These are phyloP conservation scores for Calliopsis andreniformis DNA, from an alignment of 1,140 invertebrate genomes.

Conservation along the genomic window DNA sequence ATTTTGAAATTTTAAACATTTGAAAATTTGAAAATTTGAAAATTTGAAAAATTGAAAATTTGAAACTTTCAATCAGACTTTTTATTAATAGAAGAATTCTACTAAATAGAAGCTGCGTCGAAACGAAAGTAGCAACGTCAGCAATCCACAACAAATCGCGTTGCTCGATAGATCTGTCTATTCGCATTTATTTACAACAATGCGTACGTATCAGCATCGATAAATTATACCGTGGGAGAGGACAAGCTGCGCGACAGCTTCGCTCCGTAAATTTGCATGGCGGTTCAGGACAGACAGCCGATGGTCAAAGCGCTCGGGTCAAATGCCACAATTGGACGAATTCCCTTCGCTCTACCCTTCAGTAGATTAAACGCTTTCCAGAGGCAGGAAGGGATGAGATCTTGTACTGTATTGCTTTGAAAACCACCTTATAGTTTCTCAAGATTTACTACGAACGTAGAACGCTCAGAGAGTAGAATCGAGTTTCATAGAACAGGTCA, in stretches of 20 bases:
- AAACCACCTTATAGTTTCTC: background rate
- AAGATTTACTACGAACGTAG: background rate
- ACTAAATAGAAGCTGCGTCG: too few species aligned
- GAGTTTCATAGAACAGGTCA: too few species aligned
- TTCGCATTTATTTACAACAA: constrained; percentile 24
- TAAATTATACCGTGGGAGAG: constrained; percentile 40
- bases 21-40: too few species aligned
- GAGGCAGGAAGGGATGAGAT: background rate
- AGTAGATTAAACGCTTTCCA: background rate
- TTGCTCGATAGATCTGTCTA: constrained; percentile 15
- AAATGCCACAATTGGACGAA: background rate
- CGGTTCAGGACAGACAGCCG: background rate
- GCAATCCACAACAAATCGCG: constrained; percentile 8
- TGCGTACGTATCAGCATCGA: constrained; percentile 12
- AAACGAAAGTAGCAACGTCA: too few species aligned
- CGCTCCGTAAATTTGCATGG: constrained; percentile 14
- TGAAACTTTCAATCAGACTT: too few species aligned
- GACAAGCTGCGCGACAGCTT: background rate
- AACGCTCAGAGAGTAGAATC: background rate
- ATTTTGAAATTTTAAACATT: too few species aligned
- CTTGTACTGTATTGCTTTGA: background rate
- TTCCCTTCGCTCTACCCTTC: background rate
- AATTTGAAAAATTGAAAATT: too few species aligned
- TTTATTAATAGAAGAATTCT: too few species aligned
- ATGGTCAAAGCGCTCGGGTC: background rate